These are phyloP conservation scores for Calcarius lapponicus DNA, from an alignment of 2,797 vertebrate species.

Conservation along the genomic window DNA sequence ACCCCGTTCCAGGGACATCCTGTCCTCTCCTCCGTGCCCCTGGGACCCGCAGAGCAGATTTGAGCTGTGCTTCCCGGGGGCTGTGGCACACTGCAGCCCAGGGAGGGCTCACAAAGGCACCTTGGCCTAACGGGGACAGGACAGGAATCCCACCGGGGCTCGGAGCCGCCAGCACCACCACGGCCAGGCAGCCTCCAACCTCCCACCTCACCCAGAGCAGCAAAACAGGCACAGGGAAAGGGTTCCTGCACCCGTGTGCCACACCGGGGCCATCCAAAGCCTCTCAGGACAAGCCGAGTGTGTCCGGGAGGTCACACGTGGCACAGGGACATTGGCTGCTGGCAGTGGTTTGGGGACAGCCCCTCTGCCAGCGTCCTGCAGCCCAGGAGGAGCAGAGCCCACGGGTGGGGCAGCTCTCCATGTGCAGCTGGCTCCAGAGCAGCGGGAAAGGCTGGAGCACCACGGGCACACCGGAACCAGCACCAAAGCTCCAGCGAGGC, in stretches of 20 bases:
- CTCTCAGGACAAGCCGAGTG: rapidly evolving
- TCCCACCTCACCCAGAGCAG: background rate
- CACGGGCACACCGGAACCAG: background rate
- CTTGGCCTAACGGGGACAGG: background rate
- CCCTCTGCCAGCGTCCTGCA: background rate
- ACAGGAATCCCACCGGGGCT: rapidly evolving
- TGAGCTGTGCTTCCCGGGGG: background rate
- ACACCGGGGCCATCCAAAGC: background rate
- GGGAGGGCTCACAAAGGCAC: conserved; percentile 35
- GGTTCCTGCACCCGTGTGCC: background rate
- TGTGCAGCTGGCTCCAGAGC: rapidly evolving
- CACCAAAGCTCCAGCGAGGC: background rate
- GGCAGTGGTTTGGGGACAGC: background rate
- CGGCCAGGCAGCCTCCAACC: rapidly evolving
- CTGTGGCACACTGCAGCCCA: background rate
- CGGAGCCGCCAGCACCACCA: rapidly evolving
- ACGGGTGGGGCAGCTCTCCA: rapidly evolving
- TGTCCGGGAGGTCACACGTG: rapidly evolving
- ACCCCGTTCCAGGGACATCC: conserved; percentile 29
- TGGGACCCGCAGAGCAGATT: background rate
- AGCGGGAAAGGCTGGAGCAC: rapidly evolving
- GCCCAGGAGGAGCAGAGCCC: background rate
- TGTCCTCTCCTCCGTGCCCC: background rate
- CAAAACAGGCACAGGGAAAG: rapidly evolving
- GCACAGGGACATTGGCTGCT: background rate